phyloP scores from a whole-genome alignment of 1,140 invertebrate genomes.

The Cheumatopsyche charites region DNA sequence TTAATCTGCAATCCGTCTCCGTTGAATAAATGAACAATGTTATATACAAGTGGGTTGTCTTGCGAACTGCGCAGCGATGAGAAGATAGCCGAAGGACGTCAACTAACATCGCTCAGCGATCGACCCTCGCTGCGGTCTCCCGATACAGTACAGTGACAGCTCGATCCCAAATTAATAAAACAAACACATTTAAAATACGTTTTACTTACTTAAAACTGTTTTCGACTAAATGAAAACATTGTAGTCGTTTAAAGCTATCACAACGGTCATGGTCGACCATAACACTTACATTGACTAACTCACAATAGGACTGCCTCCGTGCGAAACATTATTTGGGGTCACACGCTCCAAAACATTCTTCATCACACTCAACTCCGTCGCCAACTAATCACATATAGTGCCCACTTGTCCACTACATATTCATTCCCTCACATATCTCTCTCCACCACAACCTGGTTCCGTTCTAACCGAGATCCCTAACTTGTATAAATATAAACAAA shows the following conservation, averaged over 20 bases:
- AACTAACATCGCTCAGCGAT: background rate
- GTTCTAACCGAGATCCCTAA: slow-evolving; percentile 37
- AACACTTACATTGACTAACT: slow-evolving; percentile 43
- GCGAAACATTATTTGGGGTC: slow-evolving; percentile 16
- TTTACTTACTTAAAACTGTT: slow-evolving; percentile 46
- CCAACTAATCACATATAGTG: too few species aligned
- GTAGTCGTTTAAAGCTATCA: slow-evolving; percentile 49
- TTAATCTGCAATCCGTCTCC: slow-evolving; percentile 41
- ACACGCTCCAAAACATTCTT: slow-evolving; percentile 26
- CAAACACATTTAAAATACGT: slow-evolving; percentile 43
- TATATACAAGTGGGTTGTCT: slow-evolving; percentile 33
- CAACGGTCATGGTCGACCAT: slow-evolving; percentile 39
- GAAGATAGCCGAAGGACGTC: too few species aligned
- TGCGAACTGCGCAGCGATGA: slow-evolving; percentile 28
- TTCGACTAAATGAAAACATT: slow-evolving; percentile 44
- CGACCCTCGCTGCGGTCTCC: slow-evolving; percentile 3
- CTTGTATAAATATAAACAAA: slow-evolving; percentile 45
- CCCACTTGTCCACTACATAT: slow-evolving; percentile 32
- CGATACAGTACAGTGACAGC: slow-evolving; percentile 36
- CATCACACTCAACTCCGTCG: background rate
- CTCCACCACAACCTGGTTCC: slow-evolving; percentile 21
- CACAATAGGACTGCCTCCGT: slow-evolving; percentile 30
- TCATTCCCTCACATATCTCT: slow-evolving; percentile 30
- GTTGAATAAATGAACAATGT: slow-evolving; percentile 26
- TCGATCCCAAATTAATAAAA: slow-evolving; percentile 37